Evolutionary conservation across 2,113 vertebrate genomes (phyloP).

Genomic region (Pluvialis apricaria): DNA sequence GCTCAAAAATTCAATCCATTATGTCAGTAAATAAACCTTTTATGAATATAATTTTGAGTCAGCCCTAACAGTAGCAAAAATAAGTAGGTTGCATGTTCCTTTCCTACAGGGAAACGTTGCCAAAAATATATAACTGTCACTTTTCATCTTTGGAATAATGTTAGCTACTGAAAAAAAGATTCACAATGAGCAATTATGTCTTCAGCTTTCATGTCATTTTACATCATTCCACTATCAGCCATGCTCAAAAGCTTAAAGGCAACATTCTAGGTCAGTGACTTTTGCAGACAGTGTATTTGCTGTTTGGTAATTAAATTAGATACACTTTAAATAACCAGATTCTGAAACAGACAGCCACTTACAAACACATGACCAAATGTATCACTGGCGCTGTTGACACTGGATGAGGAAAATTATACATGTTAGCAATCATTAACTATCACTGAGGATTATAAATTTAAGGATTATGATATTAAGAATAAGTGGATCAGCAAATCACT

Average conservation of each 20-base stretch:
- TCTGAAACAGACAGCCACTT: constrained; percentile 33
- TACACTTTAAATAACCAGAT: constrained; percentile 64
- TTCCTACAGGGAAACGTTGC: constrained; percentile 51
- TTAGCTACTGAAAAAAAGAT: constrained; percentile 51
- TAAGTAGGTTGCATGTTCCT: constrained; percentile 57
- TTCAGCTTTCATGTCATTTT: constrained; percentile 69
- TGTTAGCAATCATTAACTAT: constrained; percentile 28
- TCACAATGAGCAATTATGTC: constrained; percentile 67
- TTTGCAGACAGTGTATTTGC: constrained; percentile 36
- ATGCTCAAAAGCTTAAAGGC: constrained; percentile 58
- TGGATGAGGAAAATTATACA: constrained; percentile 2
- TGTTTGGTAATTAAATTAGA: constrained; percentile 65
- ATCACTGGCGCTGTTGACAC: background rate
- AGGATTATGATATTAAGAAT: constrained; percentile 49
- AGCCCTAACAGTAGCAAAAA: constrained; percentile 31
- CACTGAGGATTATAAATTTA: constrained; percentile 39
- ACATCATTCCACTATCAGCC: constrained; percentile 60
- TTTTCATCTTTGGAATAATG: constrained; percentile 55
- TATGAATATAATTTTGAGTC: constrained; percentile 45
- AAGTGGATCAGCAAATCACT: constrained; percentile 53
- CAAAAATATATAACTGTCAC: constrained; percentile 66
- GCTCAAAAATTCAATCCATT: constrained; percentile 25
- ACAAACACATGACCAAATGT: background rate
- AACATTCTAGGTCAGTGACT: constrained; percentile 71
- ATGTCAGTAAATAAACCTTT: constrained; percentile 56